Evolutionary conservation across 2,113 vertebrate species (phyloP).

Genomic region (Ceuthmochares aereus): DNA sequence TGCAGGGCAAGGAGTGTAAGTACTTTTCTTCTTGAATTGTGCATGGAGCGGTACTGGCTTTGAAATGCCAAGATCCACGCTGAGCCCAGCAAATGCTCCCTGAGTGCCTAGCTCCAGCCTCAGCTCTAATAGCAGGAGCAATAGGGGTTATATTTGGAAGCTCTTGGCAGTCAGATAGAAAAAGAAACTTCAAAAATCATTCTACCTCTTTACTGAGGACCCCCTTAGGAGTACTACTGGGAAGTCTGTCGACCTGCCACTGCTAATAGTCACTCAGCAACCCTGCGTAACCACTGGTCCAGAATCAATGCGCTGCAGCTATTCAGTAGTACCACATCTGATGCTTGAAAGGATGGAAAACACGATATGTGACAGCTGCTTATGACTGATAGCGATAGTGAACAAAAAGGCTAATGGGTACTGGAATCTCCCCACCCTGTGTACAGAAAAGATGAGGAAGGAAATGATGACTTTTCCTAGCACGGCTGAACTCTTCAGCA

Average conservation of each 20-base stretch:
- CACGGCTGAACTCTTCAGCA: background rate
- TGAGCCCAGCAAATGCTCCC: background rate
- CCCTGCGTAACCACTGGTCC: background rate
- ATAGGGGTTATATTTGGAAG: conserved; percentile 30
- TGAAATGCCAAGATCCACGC: conserved; percentile 28
- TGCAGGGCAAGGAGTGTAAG: background rate
- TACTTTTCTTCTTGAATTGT: background rate
- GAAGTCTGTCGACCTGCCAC: conserved; percentile 40
- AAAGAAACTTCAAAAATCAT: conserved; percentile 19
- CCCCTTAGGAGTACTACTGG: conserved; percentile 17
- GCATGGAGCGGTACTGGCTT: background rate
- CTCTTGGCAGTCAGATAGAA: background rate
- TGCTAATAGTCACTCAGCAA: conserved; percentile 42
- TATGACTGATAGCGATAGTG: conserved; percentile 12
- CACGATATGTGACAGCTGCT: conserved; percentile 22
- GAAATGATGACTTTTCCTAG: conserved; percentile 10
- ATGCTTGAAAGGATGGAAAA: conserved; percentile 35
- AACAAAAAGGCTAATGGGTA: conserved; percentile 33
- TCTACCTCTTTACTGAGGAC: conserved; percentile 20
- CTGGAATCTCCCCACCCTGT: background rate
- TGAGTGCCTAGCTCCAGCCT: background rate
- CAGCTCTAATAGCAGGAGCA: conserved; percentile 23
- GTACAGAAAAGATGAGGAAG: background rate
- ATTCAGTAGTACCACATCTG: background rate
- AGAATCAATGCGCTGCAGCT: background rate